Conservation (phyloP, 2,113 vertebrate species). For the Chaetura pelagica region DNA sequence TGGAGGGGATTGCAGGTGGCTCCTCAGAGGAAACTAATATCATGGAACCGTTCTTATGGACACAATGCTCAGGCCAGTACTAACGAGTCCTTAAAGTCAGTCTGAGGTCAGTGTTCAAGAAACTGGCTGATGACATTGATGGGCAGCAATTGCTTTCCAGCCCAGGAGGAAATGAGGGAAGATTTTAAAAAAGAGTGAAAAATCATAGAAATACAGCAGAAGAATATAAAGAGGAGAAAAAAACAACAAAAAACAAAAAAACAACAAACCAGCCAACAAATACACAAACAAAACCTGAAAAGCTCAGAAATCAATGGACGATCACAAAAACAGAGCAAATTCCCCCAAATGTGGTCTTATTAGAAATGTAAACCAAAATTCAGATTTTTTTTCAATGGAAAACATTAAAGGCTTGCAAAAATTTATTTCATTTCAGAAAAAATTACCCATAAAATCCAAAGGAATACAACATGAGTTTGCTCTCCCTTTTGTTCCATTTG, state of each 20-base stretch:
- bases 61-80: not conserved
- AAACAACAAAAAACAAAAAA: accelerated
- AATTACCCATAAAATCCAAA: not conserved
- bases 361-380: not conserved
- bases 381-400: not conserved
- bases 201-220: not conserved
- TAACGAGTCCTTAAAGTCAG: not conserved
- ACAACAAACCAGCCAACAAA: not conserved
- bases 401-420: not conserved
- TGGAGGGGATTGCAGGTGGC: not conserved
- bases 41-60: not conserved
- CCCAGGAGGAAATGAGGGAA: not conserved
- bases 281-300: not conserved
- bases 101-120: not conserved
- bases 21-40: not conserved
- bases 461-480: not conserved
- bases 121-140: not conserved
- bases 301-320: not conserved
- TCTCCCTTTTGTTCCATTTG: not conserved
- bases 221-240: not conserved
- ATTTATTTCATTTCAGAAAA: not conserved
- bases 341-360: not conserved
- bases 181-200: not conserved
- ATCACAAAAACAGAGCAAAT: not conserved
- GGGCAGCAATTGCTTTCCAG: not conserved